phyloP scores from a whole-genome alignment of 2,888 invertebrate species.

The Agriotes lineatus region DNA sequence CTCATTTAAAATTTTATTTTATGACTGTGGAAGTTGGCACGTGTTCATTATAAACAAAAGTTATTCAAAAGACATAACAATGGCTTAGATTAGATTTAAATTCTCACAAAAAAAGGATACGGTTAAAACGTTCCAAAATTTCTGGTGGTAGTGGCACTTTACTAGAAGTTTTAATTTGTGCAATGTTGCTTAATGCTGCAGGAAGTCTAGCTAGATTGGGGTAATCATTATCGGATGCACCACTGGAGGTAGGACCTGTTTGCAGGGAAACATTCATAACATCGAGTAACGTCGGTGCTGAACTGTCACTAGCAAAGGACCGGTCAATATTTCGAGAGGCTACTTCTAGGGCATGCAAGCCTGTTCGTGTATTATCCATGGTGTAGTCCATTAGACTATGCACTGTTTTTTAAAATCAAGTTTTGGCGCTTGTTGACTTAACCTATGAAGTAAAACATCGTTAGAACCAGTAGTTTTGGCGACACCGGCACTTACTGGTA shows the following conservation, averaged over 20 bases:
- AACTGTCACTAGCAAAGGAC: constrained; percentile 77
- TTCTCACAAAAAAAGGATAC: constrained; percentile 86
- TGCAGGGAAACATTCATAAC: constrained; percentile 73
- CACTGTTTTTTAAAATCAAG: background rate
- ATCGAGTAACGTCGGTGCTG: constrained; percentile 79
- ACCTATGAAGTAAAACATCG: constrained; percentile 25
- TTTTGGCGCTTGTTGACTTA: constrained; percentile 26
- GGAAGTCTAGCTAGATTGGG: constrained; percentile 81
- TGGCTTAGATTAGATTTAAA: background rate
- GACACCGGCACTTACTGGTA: no score
- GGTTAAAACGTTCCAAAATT: constrained; percentile 94
- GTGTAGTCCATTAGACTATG: constrained; percentile 11
- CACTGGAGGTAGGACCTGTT: constrained; percentile 88
- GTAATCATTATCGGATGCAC: constrained; percentile 91
- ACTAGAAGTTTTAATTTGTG: constrained; percentile 83
- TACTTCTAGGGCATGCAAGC: constrained; percentile 77
- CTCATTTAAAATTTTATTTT: no score
- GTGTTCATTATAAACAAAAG: no score
- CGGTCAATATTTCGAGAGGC: constrained; percentile 86
- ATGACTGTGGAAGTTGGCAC: no score
- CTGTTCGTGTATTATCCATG: constrained; percentile 63
- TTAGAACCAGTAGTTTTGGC: no score
- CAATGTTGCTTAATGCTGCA: constrained; percentile 76
- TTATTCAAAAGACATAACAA: background rate
- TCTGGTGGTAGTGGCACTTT: constrained; percentile 93